Conservation (phyloP, 1,140 invertebrate species). For the Ceratosolen solmsi region DNA sequence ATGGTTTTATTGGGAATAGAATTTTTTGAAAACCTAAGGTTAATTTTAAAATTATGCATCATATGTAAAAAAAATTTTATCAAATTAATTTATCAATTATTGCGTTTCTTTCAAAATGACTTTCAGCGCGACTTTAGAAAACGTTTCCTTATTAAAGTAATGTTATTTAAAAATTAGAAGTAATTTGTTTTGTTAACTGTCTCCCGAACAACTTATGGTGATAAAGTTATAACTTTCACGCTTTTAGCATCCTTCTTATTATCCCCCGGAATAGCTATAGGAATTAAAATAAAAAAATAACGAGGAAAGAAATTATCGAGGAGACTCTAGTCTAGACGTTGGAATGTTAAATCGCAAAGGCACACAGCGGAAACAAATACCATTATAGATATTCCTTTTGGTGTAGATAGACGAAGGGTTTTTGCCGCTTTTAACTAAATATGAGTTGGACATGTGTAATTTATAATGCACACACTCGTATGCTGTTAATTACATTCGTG, state of each 20-base stretch:
- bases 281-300: neutral
- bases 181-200: too few relatives aligned
- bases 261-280: neutral
- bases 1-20: too few relatives aligned
- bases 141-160: too few relatives aligned
- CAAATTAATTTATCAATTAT: too few relatives aligned
- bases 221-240: too few relatives aligned
- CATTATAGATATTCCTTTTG: neutral
- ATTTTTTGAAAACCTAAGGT: too few relatives aligned
- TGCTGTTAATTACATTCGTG: constrained; percentile 21
- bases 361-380: neutral
- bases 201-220: too few relatives aligned
- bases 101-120: too few relatives aligned
- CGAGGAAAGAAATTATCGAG: neutral
- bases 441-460: neutral
- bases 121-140: too few relatives aligned
- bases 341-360: neutral
- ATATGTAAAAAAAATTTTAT: too few relatives aligned
- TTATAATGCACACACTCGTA: constrained; percentile 20
- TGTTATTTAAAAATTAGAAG: too few relatives aligned
- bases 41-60: too few relatives aligned
- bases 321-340: neutral
- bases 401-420: constrained; percentile 17
- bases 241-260: neutral
- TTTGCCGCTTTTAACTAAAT: neutral